These are phyloP conservation scores for Caenorhabditis sp. DNA, from an alignment of 2,888 invertebrate genomes.

Conservation along the genomic window DNA sequence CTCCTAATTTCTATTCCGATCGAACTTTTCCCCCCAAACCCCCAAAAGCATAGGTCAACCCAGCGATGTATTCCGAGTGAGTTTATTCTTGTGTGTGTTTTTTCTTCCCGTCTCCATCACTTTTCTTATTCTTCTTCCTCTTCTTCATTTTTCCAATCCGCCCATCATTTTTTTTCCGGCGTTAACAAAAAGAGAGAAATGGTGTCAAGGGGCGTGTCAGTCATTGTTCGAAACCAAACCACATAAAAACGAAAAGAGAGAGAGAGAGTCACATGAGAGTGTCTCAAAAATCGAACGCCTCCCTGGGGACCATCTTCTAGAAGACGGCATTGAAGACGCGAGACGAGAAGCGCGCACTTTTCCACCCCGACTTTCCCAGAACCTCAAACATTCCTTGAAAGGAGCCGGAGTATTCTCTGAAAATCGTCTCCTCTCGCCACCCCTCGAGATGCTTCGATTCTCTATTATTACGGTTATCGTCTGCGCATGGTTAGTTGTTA, in stretches of 20 bases:
- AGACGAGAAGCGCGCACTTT: constrained; percentile 34
- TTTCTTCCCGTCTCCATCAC: no score
- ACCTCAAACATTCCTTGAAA: not conserved
- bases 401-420: not conserved
- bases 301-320: constrained; percentile 49
- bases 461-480: constrained; percentile 28
- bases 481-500: constrained; percentile 35
- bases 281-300: constrained; percentile 58
- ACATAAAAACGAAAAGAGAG: constrained; percentile 39
- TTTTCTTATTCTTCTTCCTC: not conserved
- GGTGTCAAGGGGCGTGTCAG: constrained; percentile 21
- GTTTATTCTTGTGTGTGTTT: constrained; percentile 18
- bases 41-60: not conserved
- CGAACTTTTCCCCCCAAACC: not conserved
- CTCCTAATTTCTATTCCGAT: not conserved
- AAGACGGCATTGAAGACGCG: constrained; percentile 1
- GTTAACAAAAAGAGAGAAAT: not conserved
- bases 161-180: constrained; percentile 20
- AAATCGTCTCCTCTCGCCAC: not conserved
- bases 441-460: constrained; percentile 40
- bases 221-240: constrained; percentile 45
- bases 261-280: constrained; percentile 54
- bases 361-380: not conserved
- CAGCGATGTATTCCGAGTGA: constrained; percentile 51
- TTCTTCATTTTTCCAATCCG: not conserved